Evolutionary conservation across 37 sponge, comb jelly and placozoan genomes (phyloP).

Genomic region (Amphimedon queenslandica): DNA sequence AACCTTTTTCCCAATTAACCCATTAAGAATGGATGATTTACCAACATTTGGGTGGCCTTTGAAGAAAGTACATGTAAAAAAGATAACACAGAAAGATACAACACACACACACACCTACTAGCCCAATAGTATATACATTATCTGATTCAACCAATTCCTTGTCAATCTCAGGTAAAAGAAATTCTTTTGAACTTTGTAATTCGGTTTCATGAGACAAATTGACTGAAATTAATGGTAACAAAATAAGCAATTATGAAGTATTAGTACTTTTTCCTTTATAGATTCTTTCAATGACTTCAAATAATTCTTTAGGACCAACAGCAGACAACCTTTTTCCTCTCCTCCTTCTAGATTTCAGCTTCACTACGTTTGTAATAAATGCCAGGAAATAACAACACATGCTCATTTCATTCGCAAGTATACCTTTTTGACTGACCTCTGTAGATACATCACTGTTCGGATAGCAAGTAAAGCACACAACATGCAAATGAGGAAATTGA

Average conservation of each 20-base stretch:
- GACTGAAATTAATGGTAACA: too few species aligned
- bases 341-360: conserved; percentile 18
- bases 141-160: too few species aligned
- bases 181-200: too few species aligned
- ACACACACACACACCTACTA: conserved; percentile 67
- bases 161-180: too few species aligned
- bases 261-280: conserved; percentile 40
- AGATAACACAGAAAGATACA: neutral
- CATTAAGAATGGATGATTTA: conserved; percentile 94
- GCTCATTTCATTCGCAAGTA: neutral
- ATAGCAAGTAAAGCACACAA: conserved; percentile 90
- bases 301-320: conserved; percentile 63
- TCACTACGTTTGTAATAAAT: neutral
- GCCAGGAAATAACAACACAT: neutral
- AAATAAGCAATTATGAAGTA: neutral
- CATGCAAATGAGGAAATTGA: conserved; percentile 73
- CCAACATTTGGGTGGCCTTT: conserved; percentile 97
- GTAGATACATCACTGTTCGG: conserved; percentile 54
- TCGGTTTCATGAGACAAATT: too few species aligned
- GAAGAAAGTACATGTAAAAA: neutral
- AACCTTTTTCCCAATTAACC: conserved; percentile 88
- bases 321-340: conserved; percentile 40
- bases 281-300: conserved; percentile 41
- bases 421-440: conserved; percentile 26
- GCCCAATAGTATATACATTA: conserved; percentile 94